Evolutionary conservation across 2,797 vertebrate genomes (phyloP).

Genomic region (Potorous gilbertii): DNA sequence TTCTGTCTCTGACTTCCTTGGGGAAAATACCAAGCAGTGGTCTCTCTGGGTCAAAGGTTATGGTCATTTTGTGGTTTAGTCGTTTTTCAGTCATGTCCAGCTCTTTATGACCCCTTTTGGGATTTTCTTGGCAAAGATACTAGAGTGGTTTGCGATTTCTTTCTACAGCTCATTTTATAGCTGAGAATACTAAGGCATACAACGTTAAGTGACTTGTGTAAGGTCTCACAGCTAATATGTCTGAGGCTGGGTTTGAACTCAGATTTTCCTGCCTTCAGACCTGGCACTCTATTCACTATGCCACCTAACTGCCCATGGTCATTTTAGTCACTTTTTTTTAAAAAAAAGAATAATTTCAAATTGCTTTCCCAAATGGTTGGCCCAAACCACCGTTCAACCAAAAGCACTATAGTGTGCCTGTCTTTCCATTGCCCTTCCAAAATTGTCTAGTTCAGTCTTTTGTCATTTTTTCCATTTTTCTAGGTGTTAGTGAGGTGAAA

Average conservation of each 20-base stretch:
- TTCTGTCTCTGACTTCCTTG: not conserved
- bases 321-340: not conserved
- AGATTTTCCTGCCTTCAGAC: not conserved
- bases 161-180: not conserved
- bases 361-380: not conserved
- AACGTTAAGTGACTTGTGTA: not conserved
- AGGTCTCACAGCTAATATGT: not conserved
- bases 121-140: not conserved
- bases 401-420: not conserved
- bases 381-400: not conserved
- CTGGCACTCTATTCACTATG: not conserved
- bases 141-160: not conserved
- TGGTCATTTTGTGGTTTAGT: not conserved
- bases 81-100: not conserved
- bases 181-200: not conserved
- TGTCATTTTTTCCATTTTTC: not conserved
- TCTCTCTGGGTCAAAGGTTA: not conserved
- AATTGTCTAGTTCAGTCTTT: not conserved
- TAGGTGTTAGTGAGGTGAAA: not conserved
- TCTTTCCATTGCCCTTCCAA: not conserved
- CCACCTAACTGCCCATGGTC: not conserved
- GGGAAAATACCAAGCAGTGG: not conserved
- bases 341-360: not conserved
- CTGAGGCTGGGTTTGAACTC: not conserved
- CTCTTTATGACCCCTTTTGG: not conserved